Evolutionary conservation across 2,113 vertebrate species (phyloP).

Genomic region (Pangasianodon hypophthalmus): DNA sequence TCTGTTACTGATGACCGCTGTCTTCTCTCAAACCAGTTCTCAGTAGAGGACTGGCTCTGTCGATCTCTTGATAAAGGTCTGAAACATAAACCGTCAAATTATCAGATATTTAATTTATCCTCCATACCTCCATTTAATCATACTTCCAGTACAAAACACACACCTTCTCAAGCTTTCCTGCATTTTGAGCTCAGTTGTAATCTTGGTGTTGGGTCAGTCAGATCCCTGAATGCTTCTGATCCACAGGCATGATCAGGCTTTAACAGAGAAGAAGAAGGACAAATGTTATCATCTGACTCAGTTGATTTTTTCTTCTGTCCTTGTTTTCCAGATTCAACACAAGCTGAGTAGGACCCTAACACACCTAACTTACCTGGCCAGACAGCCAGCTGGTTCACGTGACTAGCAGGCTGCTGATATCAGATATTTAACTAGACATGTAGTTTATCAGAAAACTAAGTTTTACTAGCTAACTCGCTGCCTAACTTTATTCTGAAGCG

Average conservation of each 20-base stretch:
- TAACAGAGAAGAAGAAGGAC: background rate
- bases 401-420: background rate
- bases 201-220: background rate
- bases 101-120: background rate
- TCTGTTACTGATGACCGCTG: slow-evolving; percentile 41
- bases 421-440: too few relatives aligned
- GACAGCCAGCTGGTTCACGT: background rate
- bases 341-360: background rate
- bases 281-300: background rate
- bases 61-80: slow-evolving; percentile 54
- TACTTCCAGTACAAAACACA: background rate
- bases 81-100: slow-evolving; percentile 19
- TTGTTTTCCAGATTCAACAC: background rate
- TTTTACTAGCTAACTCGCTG: background rate
- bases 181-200: background rate
- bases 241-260: background rate
- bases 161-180: slow-evolving; percentile 35
- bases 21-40: slow-evolving; percentile 50
- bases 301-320: background rate
- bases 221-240: background rate
- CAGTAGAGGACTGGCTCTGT: slow-evolving; percentile 1
- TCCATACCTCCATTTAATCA: background rate
- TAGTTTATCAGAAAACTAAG: background rate
- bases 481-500: background rate
- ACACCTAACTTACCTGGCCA: background rate